Evolutionary conservation across 2,888 invertebrate species (phyloP), one percentile per base, ranked within the genome.

Genomic region (Lordiphosa fenestrarum): DNA sequence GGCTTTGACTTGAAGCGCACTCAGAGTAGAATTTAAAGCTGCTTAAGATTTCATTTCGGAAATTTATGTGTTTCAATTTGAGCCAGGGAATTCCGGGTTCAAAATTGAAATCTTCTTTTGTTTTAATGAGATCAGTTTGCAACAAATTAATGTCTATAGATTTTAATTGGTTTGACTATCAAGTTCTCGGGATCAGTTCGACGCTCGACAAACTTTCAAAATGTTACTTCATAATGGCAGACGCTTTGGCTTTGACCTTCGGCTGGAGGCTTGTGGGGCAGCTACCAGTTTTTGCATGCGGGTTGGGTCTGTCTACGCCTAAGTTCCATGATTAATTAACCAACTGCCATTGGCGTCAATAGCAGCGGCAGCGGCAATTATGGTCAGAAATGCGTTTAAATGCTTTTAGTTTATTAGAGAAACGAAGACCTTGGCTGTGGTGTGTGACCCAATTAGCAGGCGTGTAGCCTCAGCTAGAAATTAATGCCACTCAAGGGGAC

Each of bases 61-160:
- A 52, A 73, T 63, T 70, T 48, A 68, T 76, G 77, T 70, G 61
- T 63, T 83, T 81, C 59, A 68, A 40, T 60, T 78, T 57, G 41
- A 64, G 58, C 36, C 47, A 47, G 59, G 37, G 55, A 70, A 84
- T 84, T 77, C 84, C 77, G 82, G 84, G 78, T 77, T 71, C 53
- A 47, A 67, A 63, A 72, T 15, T 15, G 62, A 57, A 58, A 51
- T 58, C 33, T 19, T 2, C 19, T 19, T 19, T 19, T 19, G 19
- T 19, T 19, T 19, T 19, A 19, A 19, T 3, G 19, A 19, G 4
- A 19, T 19, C 4, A 19, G 19, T 19, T 19, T 2, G 19, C 3
- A 19, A 3, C 19, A 19, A 19, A 19, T 19, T 19, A 19, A 19
- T 19, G 19, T 19, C 4, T 19, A 19, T 51, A 54, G 63, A 37